Conservation (phyloP, 2,888 invertebrate species). For the Axea sp. region DNA sequence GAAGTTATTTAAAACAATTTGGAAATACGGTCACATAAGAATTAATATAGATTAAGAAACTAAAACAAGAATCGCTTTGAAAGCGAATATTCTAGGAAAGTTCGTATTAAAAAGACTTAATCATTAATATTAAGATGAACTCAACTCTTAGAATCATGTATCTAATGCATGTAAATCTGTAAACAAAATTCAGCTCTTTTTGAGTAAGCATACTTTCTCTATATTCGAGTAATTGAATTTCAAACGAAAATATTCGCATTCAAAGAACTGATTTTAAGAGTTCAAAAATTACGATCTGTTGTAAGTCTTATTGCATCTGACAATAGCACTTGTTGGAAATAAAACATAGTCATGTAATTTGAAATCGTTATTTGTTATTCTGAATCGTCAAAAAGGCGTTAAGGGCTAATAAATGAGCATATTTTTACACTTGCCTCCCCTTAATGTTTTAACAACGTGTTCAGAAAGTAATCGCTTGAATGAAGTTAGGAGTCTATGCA, state of each 20-base stretch:
- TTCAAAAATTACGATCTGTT: constrained; percentile 7
- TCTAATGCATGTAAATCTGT: no score
- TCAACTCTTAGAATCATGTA: constrained; percentile 8
- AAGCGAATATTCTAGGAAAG: constrained; percentile 10
- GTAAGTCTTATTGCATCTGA: constrained; percentile 20
- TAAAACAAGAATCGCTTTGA: neutral
- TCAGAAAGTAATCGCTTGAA: no score
- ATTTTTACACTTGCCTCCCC: neutral
- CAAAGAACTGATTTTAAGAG: constrained; percentile 6
- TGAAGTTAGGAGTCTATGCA: no score
- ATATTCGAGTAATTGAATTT: no score
- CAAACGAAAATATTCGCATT: no score
- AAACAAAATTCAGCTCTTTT: no score
- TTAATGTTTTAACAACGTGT: no score
- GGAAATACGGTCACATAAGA: constrained; percentile 7
- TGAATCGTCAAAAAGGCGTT: neutral
- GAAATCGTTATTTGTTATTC: constrained; percentile 9
- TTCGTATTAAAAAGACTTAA: constrained; percentile 13
- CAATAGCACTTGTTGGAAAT: constrained; percentile 52
- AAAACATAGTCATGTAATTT: constrained; percentile 18
- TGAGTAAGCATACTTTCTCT: no score
- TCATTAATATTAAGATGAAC: constrained; percentile 6
- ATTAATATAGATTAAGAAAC: constrained; percentile 10
- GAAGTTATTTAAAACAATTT: neutral
- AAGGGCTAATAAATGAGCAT: neutral